Evolutionary conservation across 2,888 invertebrate species (phyloP), one percentile per base, ranked within the genome.

Genomic region (Nephrotoma appendiculata): DNA sequence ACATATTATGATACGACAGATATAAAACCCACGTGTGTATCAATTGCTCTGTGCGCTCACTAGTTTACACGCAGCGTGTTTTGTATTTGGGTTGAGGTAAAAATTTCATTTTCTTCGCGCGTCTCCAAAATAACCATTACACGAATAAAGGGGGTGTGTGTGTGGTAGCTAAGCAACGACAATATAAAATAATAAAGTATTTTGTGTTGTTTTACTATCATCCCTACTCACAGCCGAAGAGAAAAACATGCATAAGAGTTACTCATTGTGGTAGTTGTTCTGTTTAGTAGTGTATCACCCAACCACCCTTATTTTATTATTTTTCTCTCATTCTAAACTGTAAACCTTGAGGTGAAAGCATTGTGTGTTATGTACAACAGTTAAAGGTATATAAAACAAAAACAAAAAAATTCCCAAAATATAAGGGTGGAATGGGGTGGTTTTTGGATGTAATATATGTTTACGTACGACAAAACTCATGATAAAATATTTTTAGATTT

Each of bases 391-490:
- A 71, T 71, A 71, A 71, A 71, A 71, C 31, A 71, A 9, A 57
- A 71, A 71, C 11, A 31, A 19, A 44, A 44, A 31, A 2, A 2
- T 31, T 31, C 31, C 31, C 2, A 31, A 44, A 2, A 44, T 19
- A 57, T 71, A 31, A 31, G 71, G 71, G 71, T 71, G 71, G 71
- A 71, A 71, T 71, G 71, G 71, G 71, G 71, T 71, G 71, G 84
- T 84, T 84, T 42, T 84, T 31, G 31, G 84, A 42, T 43, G 42
- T 84, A 84, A 41, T 41, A 84, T 43, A 84, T 84, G 84, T 84
- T 84, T 42, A 84, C 84, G 84, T 84, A 84, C 84, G 84, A 84
- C 84, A 84, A 84, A 84, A 84, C 43, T 84, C 84, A 43, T 84
- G 71, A 71, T 71, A 71, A 71, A 57, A 71, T 31, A 71, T 71